Evolutionary conservation across 1,140 invertebrate genomes (phyloP), one percentile per base, ranked within the genome.

Genomic region (Polyergus mexicanus): DNA sequence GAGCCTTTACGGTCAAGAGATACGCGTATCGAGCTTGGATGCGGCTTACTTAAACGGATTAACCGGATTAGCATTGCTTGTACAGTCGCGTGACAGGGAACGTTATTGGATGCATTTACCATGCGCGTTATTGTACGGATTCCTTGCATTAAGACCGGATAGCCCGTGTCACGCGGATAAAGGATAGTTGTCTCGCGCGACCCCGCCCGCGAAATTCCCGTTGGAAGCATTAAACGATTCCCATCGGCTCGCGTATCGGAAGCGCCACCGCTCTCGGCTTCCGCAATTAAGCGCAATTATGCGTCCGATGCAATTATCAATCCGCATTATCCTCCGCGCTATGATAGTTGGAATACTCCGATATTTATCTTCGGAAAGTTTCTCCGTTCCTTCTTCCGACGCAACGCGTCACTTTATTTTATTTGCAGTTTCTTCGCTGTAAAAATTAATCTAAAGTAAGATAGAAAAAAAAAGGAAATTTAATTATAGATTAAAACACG

Each of bases 241-340:
- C 78, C 68, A 83, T n/a, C 77, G 77, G 77, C 28, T 78, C 44
- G 60, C 62, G n/a, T 22, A 65, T 80, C 66, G 78, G 78, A 83
- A 83, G 54, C 38, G 68, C 38, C 54, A 83, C 71, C 54, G 44
- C 78, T 60, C 54, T 60, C 54, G 54, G 47, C 54, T 72, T 83
- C 78, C 78, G 78, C 66, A 72, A 72, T 72, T 81, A 71, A 38
- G 38, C 44, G 47, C 65, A 80, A 19, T 72, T 58, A 35, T 83
- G 63, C 35, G 35, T 38, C 19, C 32, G 66, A 56, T 60, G 6
- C 38, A 38, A 81, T 81, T 81, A 81, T 74, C 68, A 72, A 38
- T 47, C 19, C 54, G 68, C 68, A 51, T 51, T 83, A 28, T 58
- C 72, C 35, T 51, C 47, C 47, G 3, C 16, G 47, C 41, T 51